These are phyloP conservation scores for Platysternon megacephalum DNA, from an alignment of 2,113 vertebrate genomes.

Conservation along the genomic window DNA sequence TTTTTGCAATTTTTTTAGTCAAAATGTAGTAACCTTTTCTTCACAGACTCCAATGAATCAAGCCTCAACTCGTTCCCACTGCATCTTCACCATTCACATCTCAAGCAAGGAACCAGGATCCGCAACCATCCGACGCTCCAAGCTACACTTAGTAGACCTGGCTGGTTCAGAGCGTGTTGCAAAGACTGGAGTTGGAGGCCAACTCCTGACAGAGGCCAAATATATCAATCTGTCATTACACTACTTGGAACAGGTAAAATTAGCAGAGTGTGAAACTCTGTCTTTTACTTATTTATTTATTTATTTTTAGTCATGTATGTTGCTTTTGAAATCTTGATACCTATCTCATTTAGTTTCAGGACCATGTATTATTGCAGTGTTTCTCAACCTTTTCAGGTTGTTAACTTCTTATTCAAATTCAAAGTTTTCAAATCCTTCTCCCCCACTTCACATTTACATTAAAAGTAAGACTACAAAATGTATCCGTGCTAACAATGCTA, in stretches of 20 bases:
- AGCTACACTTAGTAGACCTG: constrained; percentile 95
- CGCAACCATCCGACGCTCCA: constrained; percentile 86
- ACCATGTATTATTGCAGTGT: not conserved
- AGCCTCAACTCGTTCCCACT: constrained; percentile 96
- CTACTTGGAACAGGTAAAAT: constrained; percentile 93
- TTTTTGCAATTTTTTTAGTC: not conserved
- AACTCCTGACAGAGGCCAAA: constrained; percentile 93
- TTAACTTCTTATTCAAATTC: not conserved
- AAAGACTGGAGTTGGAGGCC: constrained; percentile 91
- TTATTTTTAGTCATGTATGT: not conserved
- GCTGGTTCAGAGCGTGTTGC: constrained; percentile 94
- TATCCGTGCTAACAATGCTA: not conserved
- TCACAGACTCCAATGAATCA: constrained; percentile 96
- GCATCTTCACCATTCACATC: constrained; percentile 95
- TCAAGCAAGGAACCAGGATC: constrained; percentile 92
- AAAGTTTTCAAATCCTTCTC: not conserved
- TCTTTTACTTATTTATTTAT: not conserved
- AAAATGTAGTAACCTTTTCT: not conserved
- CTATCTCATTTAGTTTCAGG: not conserved
- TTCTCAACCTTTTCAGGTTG: not conserved
- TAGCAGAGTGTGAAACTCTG: not conserved
- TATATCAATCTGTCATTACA: constrained; percentile 97
- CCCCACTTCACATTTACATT: not conserved
- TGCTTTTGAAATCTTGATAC: not conserved
- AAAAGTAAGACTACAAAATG: not conserved